Conservation (phyloP, 2,113 vertebrate species). For the Neodon shergylaensis region DNA sequence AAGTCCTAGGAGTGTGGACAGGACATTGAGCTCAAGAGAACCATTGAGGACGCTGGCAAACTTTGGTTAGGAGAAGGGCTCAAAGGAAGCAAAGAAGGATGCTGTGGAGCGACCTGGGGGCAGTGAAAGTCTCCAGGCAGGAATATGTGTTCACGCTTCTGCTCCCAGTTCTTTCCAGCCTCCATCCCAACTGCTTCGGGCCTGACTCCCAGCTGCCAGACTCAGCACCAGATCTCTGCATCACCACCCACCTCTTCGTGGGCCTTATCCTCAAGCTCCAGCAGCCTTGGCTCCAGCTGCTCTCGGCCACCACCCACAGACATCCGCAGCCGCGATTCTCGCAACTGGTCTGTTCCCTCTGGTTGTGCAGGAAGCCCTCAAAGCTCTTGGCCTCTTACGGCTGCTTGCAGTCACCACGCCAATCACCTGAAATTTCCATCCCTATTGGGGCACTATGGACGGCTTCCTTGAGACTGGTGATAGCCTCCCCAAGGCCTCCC, state of each 20-base stretch:
- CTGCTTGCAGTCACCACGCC: not conserved
- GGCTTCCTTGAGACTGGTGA: conserved; percentile 29
- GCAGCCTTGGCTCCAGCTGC: not conserved
- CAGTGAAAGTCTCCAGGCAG: accelerated
- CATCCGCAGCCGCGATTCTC: not conserved
- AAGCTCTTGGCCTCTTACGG: not conserved
- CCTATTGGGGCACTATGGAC: conserved; percentile 14
- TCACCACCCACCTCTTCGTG: not conserved
- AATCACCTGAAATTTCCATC: not conserved
- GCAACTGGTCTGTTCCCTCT: not conserved
- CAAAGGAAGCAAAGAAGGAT: not conserved
- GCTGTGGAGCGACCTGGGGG: not conserved
- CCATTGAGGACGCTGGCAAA: not conserved
- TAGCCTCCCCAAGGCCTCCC: not conserved
- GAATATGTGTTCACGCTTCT: accelerated
- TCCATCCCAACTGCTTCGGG: not conserved
- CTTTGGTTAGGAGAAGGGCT: not conserved
- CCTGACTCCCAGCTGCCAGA: conserved; percentile 18
- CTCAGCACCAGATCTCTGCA: not conserved
- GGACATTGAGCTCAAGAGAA: not conserved
- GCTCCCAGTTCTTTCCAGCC: not conserved
- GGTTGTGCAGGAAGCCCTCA: not conserved
- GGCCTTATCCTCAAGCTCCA: not conserved
- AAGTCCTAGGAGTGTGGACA: not conserved
- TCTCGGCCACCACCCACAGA: not conserved